Base-by-base conservation (phyloP, 2,113 vertebrate genomes). In the Dermatemys mawii region DNA sequence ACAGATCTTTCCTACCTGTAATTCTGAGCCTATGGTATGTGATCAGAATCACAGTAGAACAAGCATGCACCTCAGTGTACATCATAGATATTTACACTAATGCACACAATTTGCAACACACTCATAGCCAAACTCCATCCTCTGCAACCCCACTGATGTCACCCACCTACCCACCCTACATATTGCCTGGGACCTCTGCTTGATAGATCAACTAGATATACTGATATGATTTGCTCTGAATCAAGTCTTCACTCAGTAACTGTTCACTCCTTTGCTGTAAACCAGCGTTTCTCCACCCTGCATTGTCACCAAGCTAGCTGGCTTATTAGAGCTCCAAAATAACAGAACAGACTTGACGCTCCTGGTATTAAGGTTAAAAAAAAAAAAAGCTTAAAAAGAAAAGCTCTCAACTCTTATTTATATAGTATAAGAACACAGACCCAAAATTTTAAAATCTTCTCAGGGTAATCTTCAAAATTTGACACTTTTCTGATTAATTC, bases 231-330 rank as follows among this genome's bases (percentile, higher is more conserved):
- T 35, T 79, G 5, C 38, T 76, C 17, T 13, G 29, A 84, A 88
- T 84, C 46, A 93, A 92, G 17, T 70, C 2, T 8, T 54, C 79
- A 80, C 78, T 32, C 75, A 81, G 85, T 24, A 32, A 67, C 16
- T n/a, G 13, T n/a, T 67, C 9, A 1, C 2, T 50, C 78, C 83
- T 82, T n/a, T 53, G 35, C 80, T 81, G 10, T 0, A 0, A 44
- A 81, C 49, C 21, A 55, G 2, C 26, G 22, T 54, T 54, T 54
- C 53, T 54, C 22, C 8, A 76, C 26, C 44, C 48, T 78, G 46
- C 1, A 1, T 11, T 26, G 50, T 80, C 91, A 78, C 84, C 53
- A 75, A 11, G 22, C 16, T n/a, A 80, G 4, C 17, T 19, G 48
- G 2, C 50, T 51, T 26, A 32, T 29, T 67, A 32, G 4, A 67